Evolutionary conservation across 2,797 vertebrate genomes (phyloP), one percentile per base, ranked within the genome.

Genomic region (Muraenolepis orangiensis): DNA sequence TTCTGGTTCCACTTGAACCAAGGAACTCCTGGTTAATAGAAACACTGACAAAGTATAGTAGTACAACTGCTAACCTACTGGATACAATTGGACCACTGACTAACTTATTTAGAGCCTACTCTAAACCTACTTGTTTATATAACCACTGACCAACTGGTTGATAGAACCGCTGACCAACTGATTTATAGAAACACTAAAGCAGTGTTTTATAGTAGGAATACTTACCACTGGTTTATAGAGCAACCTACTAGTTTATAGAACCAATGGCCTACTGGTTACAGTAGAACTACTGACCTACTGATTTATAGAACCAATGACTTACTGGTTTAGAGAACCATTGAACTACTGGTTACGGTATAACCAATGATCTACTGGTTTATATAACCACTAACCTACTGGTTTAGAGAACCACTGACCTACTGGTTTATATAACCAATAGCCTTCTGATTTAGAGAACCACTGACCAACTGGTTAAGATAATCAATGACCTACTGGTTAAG

Each of bases 261-360:
- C 64, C 64, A 66, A 0, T 66, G 26, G 13, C 13, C 64, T 66
- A 30, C 64, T 66, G 23, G 64, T 16, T 29, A 66, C 64, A 66
- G 64, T 26, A 66, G 11, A 66, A 66, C 23, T 23, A 66, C 61
- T 64, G 10, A 23, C 12, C 81, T 71, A 83, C 84, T 40, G 30
- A 70, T 23, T 6, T 12, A 23, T 57, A 57, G 16, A 57, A 57
- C 51, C 51, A 57, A 8, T 57, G 51, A 57, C 51, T 16, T 57
- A 57, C 51, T 57, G n/a, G 5, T 28, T 28, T 13, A 13, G 3
- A 13, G 11, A 18, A 46, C 42, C 42, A 13, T 11, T 46, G 42
- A 13, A 2, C 32, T 34, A 34, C 32, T 34, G 7, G 32, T 34
- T 34, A 3, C 7, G 32, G n/a, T n/a, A 34, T 3, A 34, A 34